Evolutionary conservation across 1,140 invertebrate genomes (phyloP).

Genomic region (Drosophila subpulchrella): DNA sequence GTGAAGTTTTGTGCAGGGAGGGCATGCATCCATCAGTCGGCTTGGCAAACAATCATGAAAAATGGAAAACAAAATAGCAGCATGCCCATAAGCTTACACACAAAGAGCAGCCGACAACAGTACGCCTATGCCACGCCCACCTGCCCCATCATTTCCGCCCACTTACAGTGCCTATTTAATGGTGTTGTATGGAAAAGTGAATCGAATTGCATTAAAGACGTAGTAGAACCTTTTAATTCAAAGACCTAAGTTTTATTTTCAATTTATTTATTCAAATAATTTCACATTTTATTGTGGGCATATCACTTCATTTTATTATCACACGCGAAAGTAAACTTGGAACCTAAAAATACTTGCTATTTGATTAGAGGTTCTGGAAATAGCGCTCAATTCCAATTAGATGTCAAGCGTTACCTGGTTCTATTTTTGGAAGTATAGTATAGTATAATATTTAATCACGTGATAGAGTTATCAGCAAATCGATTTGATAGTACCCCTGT

Average conservation of each 20-base stretch:
- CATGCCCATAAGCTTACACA: conserved; percentile 60
- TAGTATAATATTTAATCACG: not conserved
- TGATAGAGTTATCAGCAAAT: conserved; percentile 4
- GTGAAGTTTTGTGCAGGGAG: conserved; percentile 7
- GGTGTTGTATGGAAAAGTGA: not conserved
- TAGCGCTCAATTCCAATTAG: not conserved
- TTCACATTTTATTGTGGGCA: not conserved
- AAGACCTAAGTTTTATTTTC: too few relatives aligned
- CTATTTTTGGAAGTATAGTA: not conserved
- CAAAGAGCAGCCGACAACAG: conserved; percentile 62
- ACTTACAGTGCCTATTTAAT: not conserved
- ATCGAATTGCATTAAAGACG: not conserved
- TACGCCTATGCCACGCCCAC: conserved; percentile 6
- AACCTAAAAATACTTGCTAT: conserved; percentile 4
- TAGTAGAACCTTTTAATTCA: not conserved
- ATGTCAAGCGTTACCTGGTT: not conserved
- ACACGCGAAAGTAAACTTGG: not conserved
- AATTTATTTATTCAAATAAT: not conserved
- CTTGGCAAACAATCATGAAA: conserved; percentile 2
- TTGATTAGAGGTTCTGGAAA: conserved; percentile 2
- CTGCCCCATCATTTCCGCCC: conserved; percentile 14
- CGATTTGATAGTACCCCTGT: not conserved
- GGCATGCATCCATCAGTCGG: conserved; percentile 1
- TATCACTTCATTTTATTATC: not conserved
- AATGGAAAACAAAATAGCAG: conserved; percentile 24